phyloP scores from a whole-genome alignment of 2,797 vertebrate genomes.

The Schizothorax lantsangensis region DNA sequence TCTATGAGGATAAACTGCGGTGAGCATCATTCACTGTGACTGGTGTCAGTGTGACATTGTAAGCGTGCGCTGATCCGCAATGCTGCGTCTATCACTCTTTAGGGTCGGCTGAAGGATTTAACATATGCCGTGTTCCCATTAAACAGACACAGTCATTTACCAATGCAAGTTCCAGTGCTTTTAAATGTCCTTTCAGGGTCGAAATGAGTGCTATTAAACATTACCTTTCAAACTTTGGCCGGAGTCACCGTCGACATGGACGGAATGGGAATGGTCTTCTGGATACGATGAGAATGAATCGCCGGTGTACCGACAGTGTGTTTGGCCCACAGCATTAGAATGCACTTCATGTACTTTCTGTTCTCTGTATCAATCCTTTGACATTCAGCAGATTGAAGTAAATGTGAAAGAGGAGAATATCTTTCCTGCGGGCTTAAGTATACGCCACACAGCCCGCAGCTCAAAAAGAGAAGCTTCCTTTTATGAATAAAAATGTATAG shows the following conservation, averaged over 20 bases:
- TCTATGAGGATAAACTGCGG: not conserved
- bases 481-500: conserved; percentile 50
- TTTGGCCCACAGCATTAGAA: conserved; percentile 66
- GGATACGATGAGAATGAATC: conserved; percentile 28
- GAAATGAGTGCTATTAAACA: conserved; percentile 51
- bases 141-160: conserved; percentile 54
- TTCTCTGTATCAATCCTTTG: conserved; percentile 71
- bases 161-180: conserved; percentile 22
- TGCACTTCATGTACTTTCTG: conserved; percentile 58
- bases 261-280: conserved; percentile 28
- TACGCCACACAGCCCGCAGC: conserved; percentile 59
- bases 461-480: conserved; percentile 49
- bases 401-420: conserved; percentile 68
- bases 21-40: not conserved
- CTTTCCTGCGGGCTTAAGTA: conserved; percentile 55
- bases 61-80: not conserved
- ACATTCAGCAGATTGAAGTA: conserved; percentile 71
- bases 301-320: conserved; percentile 58
- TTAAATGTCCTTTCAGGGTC: conserved; percentile 40
- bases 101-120: not conserved
- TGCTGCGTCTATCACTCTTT: not conserved
- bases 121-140: conserved; percentile 45
- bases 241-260: conserved; percentile 17
- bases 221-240: conserved; percentile 40
- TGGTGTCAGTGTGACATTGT: not conserved